Evolutionary conservation across 2,113 vertebrate species (phyloP).

Genomic region (Salminus brasiliensis): DNA sequence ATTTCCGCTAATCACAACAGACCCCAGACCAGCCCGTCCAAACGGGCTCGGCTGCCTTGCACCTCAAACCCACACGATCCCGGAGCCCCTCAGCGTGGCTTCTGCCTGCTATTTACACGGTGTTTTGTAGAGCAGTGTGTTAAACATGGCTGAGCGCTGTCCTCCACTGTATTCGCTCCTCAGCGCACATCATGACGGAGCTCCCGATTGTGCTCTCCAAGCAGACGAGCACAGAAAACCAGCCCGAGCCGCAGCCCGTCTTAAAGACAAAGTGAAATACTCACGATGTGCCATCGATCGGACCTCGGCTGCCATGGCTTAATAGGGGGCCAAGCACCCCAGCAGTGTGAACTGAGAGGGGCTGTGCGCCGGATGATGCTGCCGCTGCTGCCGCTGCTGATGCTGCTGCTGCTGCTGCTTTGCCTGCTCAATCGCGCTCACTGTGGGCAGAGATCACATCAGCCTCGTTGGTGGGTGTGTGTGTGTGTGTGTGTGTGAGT

Average conservation of each 20-base stretch:
- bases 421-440: constrained; percentile 60
- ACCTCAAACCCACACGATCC: background rate
- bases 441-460: constrained; percentile 55
- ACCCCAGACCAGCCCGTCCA: background rate
- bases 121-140: constrained; percentile 42
- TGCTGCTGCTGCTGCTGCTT: constrained; percentile 38
- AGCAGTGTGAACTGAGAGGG: constrained; percentile 42
- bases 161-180: constrained; percentile 38
- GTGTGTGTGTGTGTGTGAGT: background rate
- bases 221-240: background rate
- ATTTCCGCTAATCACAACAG: background rate
- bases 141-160: constrained; percentile 65
- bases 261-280: constrained; percentile 53
- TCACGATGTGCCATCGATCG: constrained; percentile 69
- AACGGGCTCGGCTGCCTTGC: background rate
- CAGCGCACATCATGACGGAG: constrained; percentile 31
- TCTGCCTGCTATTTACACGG: constrained; percentile 21
- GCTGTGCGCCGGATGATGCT: constrained; percentile 51
- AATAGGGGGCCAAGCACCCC: constrained; percentile 42
- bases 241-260: background rate
- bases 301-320: constrained; percentile 68
- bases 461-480: background rate
- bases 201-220: constrained; percentile 1
- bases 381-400: constrained; percentile 53
- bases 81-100: background rate